Evolutionary conservation across 2,797 vertebrate species (phyloP).

Genomic region (Varecia variegata): DNA sequence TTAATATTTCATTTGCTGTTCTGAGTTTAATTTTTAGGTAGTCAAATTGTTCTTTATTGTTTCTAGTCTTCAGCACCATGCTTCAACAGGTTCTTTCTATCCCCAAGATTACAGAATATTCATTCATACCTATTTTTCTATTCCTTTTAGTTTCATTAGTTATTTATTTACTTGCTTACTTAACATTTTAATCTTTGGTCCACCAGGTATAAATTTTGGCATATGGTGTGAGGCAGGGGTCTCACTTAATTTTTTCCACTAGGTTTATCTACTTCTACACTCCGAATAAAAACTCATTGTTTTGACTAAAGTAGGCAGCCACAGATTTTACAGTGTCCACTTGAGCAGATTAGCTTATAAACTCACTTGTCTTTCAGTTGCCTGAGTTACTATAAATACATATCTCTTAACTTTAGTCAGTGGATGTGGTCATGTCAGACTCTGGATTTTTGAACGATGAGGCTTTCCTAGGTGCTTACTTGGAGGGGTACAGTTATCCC

Average conservation of each 20-base stretch:
- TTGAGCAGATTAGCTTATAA: background rate
- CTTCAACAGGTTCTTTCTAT: background rate
- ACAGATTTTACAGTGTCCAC: background rate
- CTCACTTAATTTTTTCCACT: background rate
- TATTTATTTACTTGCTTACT: background rate
- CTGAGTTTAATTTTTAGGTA: background rate
- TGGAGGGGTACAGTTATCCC: background rate
- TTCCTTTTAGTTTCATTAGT: background rate
- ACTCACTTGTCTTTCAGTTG: background rate
- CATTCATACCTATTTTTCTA: background rate
- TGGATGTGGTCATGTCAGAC: accelerated
- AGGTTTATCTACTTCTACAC: background rate
- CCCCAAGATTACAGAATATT: background rate
- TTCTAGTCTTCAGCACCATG: background rate
- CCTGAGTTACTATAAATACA: background rate
- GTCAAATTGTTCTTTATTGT: background rate
- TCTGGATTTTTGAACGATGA: background rate
- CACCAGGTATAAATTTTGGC: background rate
- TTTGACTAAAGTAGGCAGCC: background rate
- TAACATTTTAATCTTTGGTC: background rate
- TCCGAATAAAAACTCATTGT: background rate
- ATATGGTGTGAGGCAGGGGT: background rate
- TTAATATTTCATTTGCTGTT: background rate
- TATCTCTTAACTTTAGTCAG: background rate
- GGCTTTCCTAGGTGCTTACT: background rate